These are phyloP conservation scores for Tetramorium parvispinum DNA, from an alignment of 1,140 invertebrate genomes.

Conservation along the genomic window DNA sequence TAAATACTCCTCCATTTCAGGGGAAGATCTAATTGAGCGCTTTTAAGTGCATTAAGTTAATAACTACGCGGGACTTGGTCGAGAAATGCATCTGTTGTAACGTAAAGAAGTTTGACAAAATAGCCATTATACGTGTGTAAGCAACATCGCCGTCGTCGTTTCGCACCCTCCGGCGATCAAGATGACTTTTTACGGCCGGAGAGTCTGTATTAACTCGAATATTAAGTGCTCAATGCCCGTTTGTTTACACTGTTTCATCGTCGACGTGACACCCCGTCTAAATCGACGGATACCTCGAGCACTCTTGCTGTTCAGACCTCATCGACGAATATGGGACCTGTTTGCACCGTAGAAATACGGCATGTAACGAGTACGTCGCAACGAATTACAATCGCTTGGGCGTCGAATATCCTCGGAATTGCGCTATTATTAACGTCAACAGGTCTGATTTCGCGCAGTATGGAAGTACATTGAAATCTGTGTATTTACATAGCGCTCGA, in stretches of 20 bases:
- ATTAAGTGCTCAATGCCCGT: conserved; percentile 24
- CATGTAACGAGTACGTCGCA: background rate
- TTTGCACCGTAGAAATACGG: background rate
- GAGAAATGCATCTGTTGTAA: background rate
- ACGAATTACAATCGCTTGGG: background rate
- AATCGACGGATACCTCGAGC: conserved; percentile 20
- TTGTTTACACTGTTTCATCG: conserved; percentile 20
- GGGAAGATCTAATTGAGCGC: background rate
- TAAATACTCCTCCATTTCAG: background rate
- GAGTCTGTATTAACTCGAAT: conserved; percentile 39
- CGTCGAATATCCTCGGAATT: conserved; percentile 14
- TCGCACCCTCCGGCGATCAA: background rate
- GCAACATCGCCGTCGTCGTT: background rate
- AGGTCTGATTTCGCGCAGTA: background rate
- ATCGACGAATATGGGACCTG: background rate
- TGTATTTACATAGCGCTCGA: conserved; percentile 43
- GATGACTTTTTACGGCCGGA: background rate
- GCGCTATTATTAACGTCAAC: conserved; percentile 25
- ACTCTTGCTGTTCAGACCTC: background rate
- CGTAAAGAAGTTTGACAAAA: background rate
- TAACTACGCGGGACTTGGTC: background rate
- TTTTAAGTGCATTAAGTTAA: background rate
- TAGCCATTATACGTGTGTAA: background rate
- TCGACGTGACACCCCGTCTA: background rate
- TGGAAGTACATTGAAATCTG: conserved; percentile 35